These are phyloP conservation scores for Todiramphus chloris DNA, from an alignment of 2,113 vertebrate species.

Conservation along the genomic window DNA sequence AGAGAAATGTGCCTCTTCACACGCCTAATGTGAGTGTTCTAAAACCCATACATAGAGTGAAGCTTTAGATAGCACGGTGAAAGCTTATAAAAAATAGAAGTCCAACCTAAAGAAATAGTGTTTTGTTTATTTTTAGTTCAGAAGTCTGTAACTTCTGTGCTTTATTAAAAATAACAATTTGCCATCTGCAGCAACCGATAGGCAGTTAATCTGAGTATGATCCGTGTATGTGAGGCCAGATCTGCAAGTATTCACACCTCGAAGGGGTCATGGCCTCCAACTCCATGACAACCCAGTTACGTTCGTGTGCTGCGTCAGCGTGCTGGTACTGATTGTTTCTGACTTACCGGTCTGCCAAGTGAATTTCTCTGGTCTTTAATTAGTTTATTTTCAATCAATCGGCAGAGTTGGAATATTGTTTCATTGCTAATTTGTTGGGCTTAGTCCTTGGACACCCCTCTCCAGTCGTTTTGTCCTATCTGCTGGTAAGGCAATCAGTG, in stretches of 20 bases:
- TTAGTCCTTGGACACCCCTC: neutral
- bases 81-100: neutral
- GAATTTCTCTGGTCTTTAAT: neutral
- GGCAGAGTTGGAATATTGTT: neutral
- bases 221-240: fast-evolving
- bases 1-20: neutral
- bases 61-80: neutral
- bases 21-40: neutral
- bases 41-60: neutral
- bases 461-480: neutral
- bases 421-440: neutral
- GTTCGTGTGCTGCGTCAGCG: neutral
- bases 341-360: neutral
- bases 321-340: neutral
- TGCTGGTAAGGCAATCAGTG: neutral
- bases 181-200: neutral
- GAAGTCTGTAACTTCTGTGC: neutral
- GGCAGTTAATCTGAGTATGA: neutral
- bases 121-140: neutral
- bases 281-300: neutral
- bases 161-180: neutral
- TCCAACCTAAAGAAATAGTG: neutral
- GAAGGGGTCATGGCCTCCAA: neutral
- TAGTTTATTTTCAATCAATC: neutral
- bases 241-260: neutral